Evolutionary conservation across 2,797 vertebrate genomes (phyloP).

Genomic region (Pangasius mekongensis): DNA sequence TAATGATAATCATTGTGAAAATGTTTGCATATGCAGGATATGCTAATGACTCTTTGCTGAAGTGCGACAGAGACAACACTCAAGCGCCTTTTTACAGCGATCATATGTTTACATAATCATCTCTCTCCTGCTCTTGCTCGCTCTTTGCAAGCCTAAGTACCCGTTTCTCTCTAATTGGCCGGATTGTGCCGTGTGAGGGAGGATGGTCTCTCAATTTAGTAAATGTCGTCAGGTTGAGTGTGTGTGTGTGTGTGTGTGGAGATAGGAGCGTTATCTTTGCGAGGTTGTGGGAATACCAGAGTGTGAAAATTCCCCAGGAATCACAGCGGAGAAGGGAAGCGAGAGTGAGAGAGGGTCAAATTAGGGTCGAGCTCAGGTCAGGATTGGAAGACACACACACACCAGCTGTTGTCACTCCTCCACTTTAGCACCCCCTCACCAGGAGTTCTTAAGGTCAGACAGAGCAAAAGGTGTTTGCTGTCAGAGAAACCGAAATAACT

Average conservation of each 20-base stretch:
- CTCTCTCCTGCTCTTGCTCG: not conserved
- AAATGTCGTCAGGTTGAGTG: conserved; percentile 26
- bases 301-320: conserved; percentile 58
- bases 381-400: conserved; percentile 15
- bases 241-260: conserved; percentile 3
- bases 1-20: conserved; percentile 49
- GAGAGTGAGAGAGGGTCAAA: conserved; percentile 52
- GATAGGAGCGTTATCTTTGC: conserved; percentile 61
- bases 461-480: conserved; percentile 23
- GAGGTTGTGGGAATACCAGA: conserved; percentile 53
- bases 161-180: conserved; percentile 22
- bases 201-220: conserved; percentile 29
- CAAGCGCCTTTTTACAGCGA: conserved; percentile 18
- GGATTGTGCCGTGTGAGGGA: not conserved
- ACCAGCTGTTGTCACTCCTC: conserved; percentile 52
- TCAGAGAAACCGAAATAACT: conserved; percentile 43
- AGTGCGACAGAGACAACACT: conserved; percentile 25
- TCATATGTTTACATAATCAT: conserved; percentile 33
- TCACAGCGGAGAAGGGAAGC: conserved; percentile 51
- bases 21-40: conserved; percentile 40
- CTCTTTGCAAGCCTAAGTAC: conserved; percentile 5
- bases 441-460: conserved; percentile 35
- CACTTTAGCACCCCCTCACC: conserved; percentile 43
- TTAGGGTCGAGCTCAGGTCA: conserved; percentile 57
- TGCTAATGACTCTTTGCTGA: conserved; percentile 34